These are phyloP conservation scores for Calliopum simillimum DNA, from an alignment of 2,888 invertebrate species.

Conservation along the genomic window DNA sequence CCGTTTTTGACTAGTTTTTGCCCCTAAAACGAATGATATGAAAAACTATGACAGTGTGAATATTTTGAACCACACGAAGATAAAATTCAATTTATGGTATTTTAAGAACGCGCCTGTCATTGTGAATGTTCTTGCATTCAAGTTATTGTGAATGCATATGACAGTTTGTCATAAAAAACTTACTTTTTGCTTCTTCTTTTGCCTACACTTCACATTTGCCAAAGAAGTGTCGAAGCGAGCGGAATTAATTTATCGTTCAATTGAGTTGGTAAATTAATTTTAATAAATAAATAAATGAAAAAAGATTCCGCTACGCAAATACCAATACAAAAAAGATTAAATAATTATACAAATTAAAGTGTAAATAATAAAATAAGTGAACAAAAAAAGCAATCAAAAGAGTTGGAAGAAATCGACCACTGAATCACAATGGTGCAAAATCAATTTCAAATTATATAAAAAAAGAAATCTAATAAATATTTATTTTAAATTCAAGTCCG, in stretches of 20 bases:
- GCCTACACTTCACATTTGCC: constrained; percentile 34
- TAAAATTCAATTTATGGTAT: too few species aligned
- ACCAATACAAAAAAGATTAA: constrained; percentile 27
- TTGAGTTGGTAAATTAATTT: constrained; percentile 14
- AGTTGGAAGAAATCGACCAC: background rate
- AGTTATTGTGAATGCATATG: background rate
- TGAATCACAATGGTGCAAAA: background rate
- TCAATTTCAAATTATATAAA: background rate
- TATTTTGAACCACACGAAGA: too few species aligned
- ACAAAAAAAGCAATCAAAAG: background rate
- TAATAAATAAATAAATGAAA: constrained; percentile 29
- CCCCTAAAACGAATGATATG: too few species aligned
- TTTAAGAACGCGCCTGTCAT: too few species aligned
- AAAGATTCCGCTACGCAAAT: background rate
- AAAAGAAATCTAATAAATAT: background rate
- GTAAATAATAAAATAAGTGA: constrained; percentile 7
- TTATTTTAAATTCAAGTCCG: constrained; percentile 1
- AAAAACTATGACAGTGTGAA: too few species aligned
- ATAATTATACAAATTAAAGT: background rate
- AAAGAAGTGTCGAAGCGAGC: constrained; percentile 36
- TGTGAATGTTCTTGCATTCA: too few species aligned
- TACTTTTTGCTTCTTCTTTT: too few species aligned
- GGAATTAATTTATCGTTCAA: constrained; percentile 17
- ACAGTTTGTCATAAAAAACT: constrained; percentile 38
- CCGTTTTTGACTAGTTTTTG: too few species aligned